Conservation (phyloP, 2,797 vertebrate genomes). For the Anisognathus igniventris region DNA sequence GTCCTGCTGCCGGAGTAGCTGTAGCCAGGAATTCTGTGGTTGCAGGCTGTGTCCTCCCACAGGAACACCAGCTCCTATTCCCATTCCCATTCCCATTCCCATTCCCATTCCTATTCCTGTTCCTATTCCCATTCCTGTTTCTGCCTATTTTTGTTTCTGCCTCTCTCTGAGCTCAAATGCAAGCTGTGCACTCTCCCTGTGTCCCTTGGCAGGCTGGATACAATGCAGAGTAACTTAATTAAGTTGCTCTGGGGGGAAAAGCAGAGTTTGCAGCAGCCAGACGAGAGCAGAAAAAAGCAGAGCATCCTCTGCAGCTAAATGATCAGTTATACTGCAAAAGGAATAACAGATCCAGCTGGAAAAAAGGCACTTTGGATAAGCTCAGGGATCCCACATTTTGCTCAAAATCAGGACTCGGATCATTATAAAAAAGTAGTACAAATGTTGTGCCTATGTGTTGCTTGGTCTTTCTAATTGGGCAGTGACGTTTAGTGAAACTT, state of each 20-base stretch:
- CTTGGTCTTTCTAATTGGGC: not conserved
- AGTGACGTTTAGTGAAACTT: not conserved
- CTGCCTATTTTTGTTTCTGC: not conserved
- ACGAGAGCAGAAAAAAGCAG: not conserved
- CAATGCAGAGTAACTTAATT: not conserved
- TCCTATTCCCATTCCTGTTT: not conserved
- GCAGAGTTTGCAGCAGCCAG: not conserved
- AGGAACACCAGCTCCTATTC: not conserved
- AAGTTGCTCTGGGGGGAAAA: not conserved
- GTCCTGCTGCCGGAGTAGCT: not conserved
- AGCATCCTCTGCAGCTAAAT: not conserved
- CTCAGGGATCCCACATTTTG: fast-evolving
- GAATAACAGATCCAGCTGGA: not conserved
- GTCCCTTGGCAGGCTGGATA: not conserved
- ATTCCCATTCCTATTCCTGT: not conserved
- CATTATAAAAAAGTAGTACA: not conserved
- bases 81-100: fast-evolving
- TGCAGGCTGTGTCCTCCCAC: not conserved
- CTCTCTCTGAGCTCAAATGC: not conserved
- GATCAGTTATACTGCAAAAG: not conserved
- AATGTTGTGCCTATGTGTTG: not conserved
- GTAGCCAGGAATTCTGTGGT: not conserved
- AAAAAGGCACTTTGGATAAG: not conserved
- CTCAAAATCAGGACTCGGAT: not conserved
- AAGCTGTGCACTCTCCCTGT: not conserved